phyloP scores from a whole-genome alignment of 2,797 vertebrate species.

The Pagetopsis macropterus region DNA sequence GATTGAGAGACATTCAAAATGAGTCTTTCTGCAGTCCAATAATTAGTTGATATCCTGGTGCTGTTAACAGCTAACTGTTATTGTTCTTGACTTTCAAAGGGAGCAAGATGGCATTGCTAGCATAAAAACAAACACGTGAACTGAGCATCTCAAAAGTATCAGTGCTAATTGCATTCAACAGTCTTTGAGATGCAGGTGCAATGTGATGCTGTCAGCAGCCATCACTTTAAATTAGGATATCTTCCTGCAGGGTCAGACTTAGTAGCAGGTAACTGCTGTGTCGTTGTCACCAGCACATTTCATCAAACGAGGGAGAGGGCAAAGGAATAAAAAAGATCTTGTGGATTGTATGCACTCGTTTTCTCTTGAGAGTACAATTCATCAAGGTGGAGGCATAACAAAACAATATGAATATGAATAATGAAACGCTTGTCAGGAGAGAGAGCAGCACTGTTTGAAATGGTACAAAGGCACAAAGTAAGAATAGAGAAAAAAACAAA shows the following conservation, averaged over 20 bases:
- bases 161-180: constrained; percentile 56
- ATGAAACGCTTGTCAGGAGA: constrained; percentile 76
- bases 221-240: constrained; percentile 57
- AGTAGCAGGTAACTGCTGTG: constrained; percentile 57
- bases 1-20: constrained; percentile 53
- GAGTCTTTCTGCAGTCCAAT: constrained; percentile 42
- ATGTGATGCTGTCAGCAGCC: constrained; percentile 57
- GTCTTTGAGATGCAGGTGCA: constrained; percentile 49
- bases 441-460: constrained; percentile 50
- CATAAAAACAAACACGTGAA: constrained; percentile 32
- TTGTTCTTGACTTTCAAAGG: constrained; percentile 59
- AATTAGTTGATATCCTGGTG: constrained; percentile 54
- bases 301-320: constrained; percentile 60
- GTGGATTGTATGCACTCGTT: constrained; percentile 65
- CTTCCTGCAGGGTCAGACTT: constrained; percentile 62
- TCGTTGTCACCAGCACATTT: constrained; percentile 67
- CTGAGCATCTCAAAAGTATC: constrained; percentile 34
- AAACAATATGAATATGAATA: constrained; percentile 78
- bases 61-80: constrained; percentile 29
- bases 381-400: constrained; percentile 71
- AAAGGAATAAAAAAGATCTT: constrained; percentile 46
- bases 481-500: constrained; percentile 58
- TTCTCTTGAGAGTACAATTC: constrained; percentile 76
- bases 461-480: constrained; percentile 53
- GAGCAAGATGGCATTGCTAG: not conserved